Conservation (phyloP, 2,888 invertebrate species). For the Pristionchus entomophagus region DNA sequence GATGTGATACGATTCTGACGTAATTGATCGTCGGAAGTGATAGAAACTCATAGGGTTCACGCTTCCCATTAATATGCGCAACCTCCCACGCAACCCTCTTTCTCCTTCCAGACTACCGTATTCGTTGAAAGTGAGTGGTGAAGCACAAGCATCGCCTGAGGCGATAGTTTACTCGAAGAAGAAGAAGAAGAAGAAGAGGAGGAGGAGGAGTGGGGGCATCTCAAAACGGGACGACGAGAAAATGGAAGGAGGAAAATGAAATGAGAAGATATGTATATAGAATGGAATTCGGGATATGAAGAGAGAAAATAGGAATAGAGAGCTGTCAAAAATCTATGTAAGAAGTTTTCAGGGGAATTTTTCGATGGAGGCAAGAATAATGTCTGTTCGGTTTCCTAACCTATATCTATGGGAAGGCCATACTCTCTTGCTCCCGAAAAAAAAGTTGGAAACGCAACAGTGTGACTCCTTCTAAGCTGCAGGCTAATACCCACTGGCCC, state of each 20-base stretch:
- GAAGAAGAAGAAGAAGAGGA: background rate
- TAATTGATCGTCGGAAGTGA: background rate
- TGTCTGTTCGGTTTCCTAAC: background rate
- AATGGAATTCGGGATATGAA: background rate
- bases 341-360: no score
- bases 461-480: background rate
- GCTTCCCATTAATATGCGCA: no score
- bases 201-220: background rate
- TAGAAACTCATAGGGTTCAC: no score
- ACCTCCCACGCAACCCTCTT: no score
- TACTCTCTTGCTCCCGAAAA: background rate
- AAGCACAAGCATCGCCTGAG: constrained; percentile 4
- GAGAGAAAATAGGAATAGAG: no score
- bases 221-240: constrained; percentile 6
- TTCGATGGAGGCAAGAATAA: no score
- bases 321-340: background rate
- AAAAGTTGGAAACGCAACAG: background rate
- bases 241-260: constrained; percentile 7
- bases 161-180: background rate
- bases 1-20: background rate
- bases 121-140: no score
- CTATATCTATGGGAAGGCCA: background rate
- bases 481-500: background rate
- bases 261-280: constrained; percentile 19
- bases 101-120: no score